A percentile compares a stretch with the other conserved stretches of the same genome.
Conservation (phyloP, 1,140 invertebrate species). For the Eriocheir sinensis region DNA sequence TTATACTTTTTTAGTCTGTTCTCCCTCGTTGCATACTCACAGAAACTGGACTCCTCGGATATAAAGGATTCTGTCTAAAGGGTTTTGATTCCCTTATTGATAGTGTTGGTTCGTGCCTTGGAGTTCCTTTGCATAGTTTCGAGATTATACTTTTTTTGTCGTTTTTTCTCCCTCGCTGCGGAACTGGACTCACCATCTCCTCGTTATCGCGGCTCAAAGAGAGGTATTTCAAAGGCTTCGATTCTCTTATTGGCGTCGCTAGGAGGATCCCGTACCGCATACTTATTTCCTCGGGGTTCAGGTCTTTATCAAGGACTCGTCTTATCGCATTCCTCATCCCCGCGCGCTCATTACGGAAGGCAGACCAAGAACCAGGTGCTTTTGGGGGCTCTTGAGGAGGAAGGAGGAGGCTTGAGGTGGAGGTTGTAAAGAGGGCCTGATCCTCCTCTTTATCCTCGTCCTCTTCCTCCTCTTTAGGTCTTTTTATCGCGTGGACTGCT, state of each 20-base stretch:
- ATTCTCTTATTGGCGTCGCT: background rate
- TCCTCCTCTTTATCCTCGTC: background rate
- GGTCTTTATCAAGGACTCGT: background rate
- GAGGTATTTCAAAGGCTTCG: background rate
- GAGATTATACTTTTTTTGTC: background rate
- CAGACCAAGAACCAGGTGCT: background rate
- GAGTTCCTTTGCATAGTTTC: background rate
- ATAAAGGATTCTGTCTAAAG: no score
- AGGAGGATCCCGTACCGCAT: background rate
- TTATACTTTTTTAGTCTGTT: no score
- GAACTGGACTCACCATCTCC: no score
- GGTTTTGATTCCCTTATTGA: background rate
- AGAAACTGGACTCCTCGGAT: no score
- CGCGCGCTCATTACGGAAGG: background rate
- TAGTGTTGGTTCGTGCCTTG: background rate
- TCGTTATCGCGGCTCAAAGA: background rate
- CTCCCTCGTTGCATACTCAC: no score
- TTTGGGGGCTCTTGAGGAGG: no score
- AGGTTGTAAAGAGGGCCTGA: no score
- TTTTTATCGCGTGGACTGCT: background rate
- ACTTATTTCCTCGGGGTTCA: background rate
- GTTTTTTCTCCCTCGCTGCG: background rate
- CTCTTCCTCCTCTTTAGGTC: background rate
- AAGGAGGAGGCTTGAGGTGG: no score
- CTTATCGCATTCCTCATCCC: background rate